Base-by-base conservation (phyloP, 1,140 invertebrate species). In the Aphis gossypii region DNA sequence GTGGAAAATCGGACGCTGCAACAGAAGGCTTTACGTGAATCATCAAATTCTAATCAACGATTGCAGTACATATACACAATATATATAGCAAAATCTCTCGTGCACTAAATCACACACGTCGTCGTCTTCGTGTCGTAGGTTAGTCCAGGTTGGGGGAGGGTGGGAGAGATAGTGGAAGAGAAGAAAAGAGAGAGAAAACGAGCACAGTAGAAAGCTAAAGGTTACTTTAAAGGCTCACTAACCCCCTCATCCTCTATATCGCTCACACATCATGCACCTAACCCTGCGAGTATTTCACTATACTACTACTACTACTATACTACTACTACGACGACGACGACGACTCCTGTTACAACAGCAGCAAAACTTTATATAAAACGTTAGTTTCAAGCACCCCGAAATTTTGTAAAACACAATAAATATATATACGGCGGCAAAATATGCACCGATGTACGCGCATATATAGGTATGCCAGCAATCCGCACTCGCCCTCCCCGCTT, bases 11-110 rank as follows among this genome's bases (percentile, higher is more conserved):
- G 46, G 48, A 89, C 48, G 87, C 48, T 44, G 87, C n/a, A 89
- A 89, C n/a, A 38, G 44, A 89, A 51, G 20, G 48, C 8, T 89
- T 46, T 89, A 54, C 46, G 87, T 1, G 87, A 90, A 90, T 90
- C 88, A 60, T 90, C 54, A 90, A 90, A 90, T 90, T 90, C 51
- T 90, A 60, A 90, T 90, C 88, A 90, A 90, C 88, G 54, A 56
- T 38, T 60, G 38, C 41, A 54, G 87, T 35, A 30, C 87, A 51
- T 20, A 83, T 23, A 41, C 35, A 83, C 82, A 83, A 48, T 35
- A 56, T 4, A 48, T 35, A 56, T 4, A 56, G 54, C 7, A 41
- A 60, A 60, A 11, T 35, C 38, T 38, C 35, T 4, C 56, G 9
- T 0, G 35, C 51, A 90, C 88, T 90, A 90, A 90, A 90, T 90